Conservation (phyloP, 1,140 invertebrate species). For the Thaumatotibia leucotreta region DNA sequence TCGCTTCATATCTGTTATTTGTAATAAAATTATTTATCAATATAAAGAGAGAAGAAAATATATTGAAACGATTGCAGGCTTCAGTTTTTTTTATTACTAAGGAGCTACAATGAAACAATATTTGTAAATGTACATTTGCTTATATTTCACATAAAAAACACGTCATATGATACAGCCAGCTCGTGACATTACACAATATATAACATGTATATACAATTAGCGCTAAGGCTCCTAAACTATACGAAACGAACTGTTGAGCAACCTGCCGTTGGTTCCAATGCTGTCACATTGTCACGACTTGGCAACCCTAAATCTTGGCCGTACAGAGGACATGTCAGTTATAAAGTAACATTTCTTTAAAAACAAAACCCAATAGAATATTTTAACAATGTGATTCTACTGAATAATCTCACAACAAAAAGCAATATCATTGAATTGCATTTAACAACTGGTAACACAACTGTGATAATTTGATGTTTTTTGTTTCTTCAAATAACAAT, state of each 20-base stretch:
- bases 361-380: neutral
- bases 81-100: neutral
- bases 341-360: neutral
- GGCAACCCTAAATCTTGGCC: neutral
- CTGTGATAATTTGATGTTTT: neutral
- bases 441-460: neutral
- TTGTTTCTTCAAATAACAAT: no score
- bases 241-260: neutral
- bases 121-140: conserved; percentile 56
- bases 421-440: neutral
- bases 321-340: neutral
- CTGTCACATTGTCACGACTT: neutral
- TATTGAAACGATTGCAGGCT: neutral
- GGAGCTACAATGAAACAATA: conserved; percentile 57
- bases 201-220: conserved; percentile 48
- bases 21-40: no score
- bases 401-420: neutral
- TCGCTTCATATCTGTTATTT: no score
- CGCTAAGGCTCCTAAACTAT: conserved; percentile 13
- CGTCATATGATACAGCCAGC: conserved; percentile 45
- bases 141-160: conserved; percentile 72
- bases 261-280: neutral
- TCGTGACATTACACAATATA: conserved; percentile 24
- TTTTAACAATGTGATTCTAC: neutral
- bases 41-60: no score